Evolutionary conservation across 1,140 invertebrate genomes (phyloP), one percentile per base, ranked within the genome.

Genomic region (Drosophila ercepeae): DNA sequence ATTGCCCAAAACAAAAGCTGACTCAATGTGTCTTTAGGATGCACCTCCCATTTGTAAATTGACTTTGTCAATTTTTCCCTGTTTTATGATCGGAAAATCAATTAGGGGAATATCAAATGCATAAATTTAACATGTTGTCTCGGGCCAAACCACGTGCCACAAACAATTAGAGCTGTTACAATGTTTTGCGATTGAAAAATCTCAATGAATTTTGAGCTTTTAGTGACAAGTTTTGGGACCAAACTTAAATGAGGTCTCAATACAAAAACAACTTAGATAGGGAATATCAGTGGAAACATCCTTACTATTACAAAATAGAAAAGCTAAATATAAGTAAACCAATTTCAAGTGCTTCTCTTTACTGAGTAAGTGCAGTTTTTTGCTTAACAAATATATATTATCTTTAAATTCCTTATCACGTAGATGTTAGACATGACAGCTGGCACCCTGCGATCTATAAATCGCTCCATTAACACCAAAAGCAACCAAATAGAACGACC

Each of bases 101-200:
- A 86, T 84, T 84, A 76, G 79, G 58, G 58, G 60, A 53, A 73
- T 86, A 72, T 75, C 78, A 79, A 72, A 79, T 84, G 36, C 46
- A 75, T 79, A 75, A 84, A 69, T 69, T 25, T 68, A 53, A 50
- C 8, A 11, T n/a, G 14, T 58, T 82, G 81, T 3, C 25, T 61
- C 46, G 53, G 14, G 42, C 44, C 64, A 53, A 16, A 50, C 57
- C 79, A 84, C 79, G 71, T 75, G 81, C 71, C 60, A 64, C 25
- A 23, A 9, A 14, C 57, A 39, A 50, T 57, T 41, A 60, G 41
- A 27, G 39, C 46, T 67, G 21, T 52, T 52, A 45, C 60, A 64
- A 49, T 61, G 55, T 27, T 64, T 64, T 64, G 44, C 60, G 60
- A 36, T 29, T 4, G 1, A 11, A 36, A 48, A 61, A 41, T 64